Conservation (phyloP, 2,797 vertebrate species). For the Sebastes flavidus region DNA sequence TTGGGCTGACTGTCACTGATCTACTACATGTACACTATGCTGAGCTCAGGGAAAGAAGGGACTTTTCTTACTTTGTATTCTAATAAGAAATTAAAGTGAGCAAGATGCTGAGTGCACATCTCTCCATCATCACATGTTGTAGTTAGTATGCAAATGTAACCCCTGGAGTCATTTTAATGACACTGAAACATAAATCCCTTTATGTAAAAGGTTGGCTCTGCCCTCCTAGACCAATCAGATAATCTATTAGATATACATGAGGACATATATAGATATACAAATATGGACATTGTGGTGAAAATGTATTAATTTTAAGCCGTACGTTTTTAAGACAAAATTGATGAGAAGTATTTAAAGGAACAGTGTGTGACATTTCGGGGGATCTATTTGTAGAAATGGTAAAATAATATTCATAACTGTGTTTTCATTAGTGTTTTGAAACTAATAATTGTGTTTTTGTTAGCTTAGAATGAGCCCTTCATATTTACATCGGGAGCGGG, state of each 20-base stretch:
- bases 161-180: neutral
- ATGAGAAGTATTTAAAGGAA: neutral
- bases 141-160: neutral
- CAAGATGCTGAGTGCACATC: neutral
- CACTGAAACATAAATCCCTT: neutral
- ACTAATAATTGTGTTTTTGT: too few species aligned
- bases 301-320: accelerated
- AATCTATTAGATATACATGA: neutral
- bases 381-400: too few species aligned
- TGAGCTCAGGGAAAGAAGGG: slow-evolving; percentile 1
- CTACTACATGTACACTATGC: neutral
- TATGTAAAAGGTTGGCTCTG: neutral
- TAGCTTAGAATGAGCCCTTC: too few species aligned
- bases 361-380: too few species aligned
- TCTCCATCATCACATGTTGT: neutral
- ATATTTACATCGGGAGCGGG: too few species aligned
- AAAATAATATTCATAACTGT: too few species aligned
- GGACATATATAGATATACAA: neutral
- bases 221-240: neutral
- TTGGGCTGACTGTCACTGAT: slow-evolving; percentile 31
- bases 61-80: neutral
- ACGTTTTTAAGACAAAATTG: neutral
- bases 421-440: too few species aligned
- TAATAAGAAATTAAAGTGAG: neutral
- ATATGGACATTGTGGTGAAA: neutral